Evolutionary conservation across 2,888 invertebrate species (phyloP).

Genomic region (Synergus japonicus): DNA sequence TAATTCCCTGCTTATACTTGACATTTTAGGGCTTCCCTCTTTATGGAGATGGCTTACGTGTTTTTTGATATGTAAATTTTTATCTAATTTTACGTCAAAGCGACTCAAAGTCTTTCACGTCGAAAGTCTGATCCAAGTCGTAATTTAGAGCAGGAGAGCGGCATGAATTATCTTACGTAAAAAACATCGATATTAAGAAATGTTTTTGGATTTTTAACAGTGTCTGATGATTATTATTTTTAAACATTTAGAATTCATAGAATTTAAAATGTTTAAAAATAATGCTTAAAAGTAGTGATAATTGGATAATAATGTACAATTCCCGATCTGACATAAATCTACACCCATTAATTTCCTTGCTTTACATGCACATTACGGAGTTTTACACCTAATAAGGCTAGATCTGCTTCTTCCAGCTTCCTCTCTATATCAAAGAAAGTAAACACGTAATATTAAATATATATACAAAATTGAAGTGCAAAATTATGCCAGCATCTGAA

Average conservation of each 20-base stretch:
- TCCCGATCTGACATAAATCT: neutral
- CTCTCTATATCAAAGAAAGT: neutral
- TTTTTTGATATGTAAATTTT: slow-evolving; percentile 28
- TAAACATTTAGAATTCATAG: neutral
- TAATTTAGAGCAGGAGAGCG: slow-evolving; percentile 58
- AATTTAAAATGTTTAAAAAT: neutral
- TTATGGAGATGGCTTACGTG: neutral
- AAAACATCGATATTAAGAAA: slow-evolving; percentile 66
- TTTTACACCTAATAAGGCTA: neutral
- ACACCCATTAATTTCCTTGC: neutral
- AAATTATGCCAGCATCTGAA: slow-evolving; percentile 12
- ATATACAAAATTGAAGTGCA: neutral
- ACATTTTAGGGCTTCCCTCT: neutral
- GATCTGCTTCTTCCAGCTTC: neutral
- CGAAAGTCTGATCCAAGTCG: slow-evolving; percentile 63
- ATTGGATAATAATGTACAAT: neutral
- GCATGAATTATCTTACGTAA: slow-evolving; percentile 63
- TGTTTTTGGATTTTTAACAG: slow-evolving; percentile 40
- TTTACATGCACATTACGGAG: neutral
- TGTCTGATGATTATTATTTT: neutral
- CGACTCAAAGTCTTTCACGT: slow-evolving; percentile 47
- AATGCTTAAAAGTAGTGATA: neutral
- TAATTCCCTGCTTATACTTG: slow-evolving; percentile 11
- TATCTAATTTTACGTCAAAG: slow-evolving; percentile 17
- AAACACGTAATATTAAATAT: neutral